These are phyloP conservation scores for Enteromius argenteus DNA, from an alignment of 2,797 vertebrate species.

Conservation along the genomic window DNA sequence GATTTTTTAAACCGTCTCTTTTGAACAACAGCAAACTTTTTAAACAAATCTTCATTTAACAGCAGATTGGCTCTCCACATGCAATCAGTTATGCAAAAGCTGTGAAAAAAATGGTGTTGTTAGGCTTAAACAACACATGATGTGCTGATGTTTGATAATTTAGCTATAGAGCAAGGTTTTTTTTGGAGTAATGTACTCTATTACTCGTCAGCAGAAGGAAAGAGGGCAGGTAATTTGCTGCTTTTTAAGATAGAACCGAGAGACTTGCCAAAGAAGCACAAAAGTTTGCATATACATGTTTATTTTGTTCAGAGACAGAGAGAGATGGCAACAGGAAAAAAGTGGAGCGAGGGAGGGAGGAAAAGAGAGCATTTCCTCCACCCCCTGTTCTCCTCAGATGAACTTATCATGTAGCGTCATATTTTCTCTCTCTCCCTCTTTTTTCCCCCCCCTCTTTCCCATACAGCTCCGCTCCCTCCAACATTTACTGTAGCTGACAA, in stretches of 20 bases:
- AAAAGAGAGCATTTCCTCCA: slow-evolving; percentile 67
- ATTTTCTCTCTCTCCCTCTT: slow-evolving; percentile 66
- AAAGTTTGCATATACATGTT: slow-evolving; percentile 26
- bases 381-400: slow-evolving; percentile 83
- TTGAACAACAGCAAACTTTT: neutral
- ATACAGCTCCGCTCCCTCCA: slow-evolving; percentile 72
- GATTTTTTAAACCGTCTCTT: slow-evolving; percentile 1
- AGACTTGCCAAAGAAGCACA: neutral
- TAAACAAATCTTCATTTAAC: neutral
- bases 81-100: slow-evolving; percentile 1
- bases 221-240: neutral
- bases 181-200: neutral
- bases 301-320: slow-evolving; percentile 54
- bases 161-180: neutral
- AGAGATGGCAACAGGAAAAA: slow-evolving; percentile 66
- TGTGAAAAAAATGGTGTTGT: neutral
- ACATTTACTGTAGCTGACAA: slow-evolving; percentile 67
- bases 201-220: neutral
- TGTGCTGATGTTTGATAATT: slow-evolving; percentile 6
- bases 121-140: neutral
- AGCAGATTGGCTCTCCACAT: neutral
- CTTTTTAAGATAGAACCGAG: neutral
- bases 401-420: slow-evolving; percentile 84
- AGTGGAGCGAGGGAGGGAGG: slow-evolving; percentile 55
- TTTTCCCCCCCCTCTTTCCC: slow-evolving; percentile 65